A percentile compares a stretch with the other conserved stretches of the same genome.
Conservation (phyloP, 2,797 vertebrate genomes). For the Neomorphus geoffroyi region DNA sequence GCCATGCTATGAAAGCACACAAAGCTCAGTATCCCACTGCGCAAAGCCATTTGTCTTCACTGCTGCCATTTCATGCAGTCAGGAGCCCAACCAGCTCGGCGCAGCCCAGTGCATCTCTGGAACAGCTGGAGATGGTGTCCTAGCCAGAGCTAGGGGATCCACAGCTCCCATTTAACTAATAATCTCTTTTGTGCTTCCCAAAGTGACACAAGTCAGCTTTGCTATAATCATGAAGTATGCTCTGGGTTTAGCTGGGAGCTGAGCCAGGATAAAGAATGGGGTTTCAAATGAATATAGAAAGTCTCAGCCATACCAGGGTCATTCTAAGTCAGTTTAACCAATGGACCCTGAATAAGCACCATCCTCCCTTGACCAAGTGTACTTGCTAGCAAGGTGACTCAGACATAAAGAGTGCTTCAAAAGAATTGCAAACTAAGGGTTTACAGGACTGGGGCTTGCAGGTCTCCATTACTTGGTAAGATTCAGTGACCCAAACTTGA, state of each 20-base stretch:
- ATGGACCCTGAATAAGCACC: neutral
- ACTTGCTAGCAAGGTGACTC: neutral
- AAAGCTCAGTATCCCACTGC: neutral
- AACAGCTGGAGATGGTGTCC: neutral
- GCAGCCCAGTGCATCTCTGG: neutral
- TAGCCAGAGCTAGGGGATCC: neutral
- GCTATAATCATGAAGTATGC: neutral
- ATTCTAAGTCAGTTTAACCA: neutral
- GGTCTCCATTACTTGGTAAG: neutral
- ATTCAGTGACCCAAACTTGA: neutral
- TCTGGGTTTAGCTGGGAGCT: neutral
- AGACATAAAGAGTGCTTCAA: neutral
- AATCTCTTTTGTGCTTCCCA: neutral
- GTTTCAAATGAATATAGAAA: neutral
- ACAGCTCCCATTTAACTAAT: neutral
- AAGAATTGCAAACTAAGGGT: neutral
- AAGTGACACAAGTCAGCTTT: neutral
- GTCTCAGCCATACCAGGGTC: neutral
- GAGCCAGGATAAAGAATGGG: neutral
- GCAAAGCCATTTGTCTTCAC: neutral
- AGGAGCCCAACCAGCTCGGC: fast-evolving
- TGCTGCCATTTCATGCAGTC: neutral
- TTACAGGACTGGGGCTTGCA: neutral
- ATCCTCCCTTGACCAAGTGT: neutral
- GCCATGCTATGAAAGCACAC: neutral